These are phyloP conservation scores for Cephus spinipes DNA, from an alignment of 2,888 invertebrate species.

Conservation along the genomic window DNA sequence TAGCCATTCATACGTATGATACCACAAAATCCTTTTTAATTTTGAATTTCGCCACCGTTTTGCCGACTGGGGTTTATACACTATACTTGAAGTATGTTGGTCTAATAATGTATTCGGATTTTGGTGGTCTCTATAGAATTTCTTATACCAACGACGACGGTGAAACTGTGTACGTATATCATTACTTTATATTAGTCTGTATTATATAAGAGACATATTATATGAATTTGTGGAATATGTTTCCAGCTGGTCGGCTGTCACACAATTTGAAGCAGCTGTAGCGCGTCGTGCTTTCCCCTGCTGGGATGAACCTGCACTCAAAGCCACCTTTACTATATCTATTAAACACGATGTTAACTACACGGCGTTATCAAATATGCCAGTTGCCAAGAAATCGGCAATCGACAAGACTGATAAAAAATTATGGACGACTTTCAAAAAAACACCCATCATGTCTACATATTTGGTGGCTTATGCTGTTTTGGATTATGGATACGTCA, in stretches of 20 bases:
- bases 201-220: no score
- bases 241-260: constrained; percentile 74
- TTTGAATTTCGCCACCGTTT: not conserved
- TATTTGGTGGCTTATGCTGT: constrained; percentile 95
- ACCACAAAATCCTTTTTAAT: constrained; percentile 47
- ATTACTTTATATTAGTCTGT: no score
- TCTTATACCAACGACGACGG: constrained; percentile 69
- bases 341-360: no score
- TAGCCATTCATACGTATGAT: constrained; percentile 25
- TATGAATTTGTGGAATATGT: constrained; percentile 13
- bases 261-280: constrained; percentile 73
- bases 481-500: constrained; percentile 95
- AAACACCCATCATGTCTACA: constrained; percentile 94
- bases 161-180: constrained; percentile 54
- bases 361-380: constrained; percentile 51
- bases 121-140: constrained; percentile 79
- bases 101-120: no score
- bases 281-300: constrained; percentile 71
- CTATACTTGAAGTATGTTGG: constrained; percentile 71
- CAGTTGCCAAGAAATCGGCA: constrained; percentile 16
- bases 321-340: constrained; percentile 67
- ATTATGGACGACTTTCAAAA: constrained; percentile 71
- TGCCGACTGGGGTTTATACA: constrained; percentile 68
- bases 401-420: constrained; percentile 24
- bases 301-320: constrained; percentile 72